Evolutionary conservation across 1,140 invertebrate genomes (phyloP), one percentile per base, ranked within the genome.

Genomic region (Ceratitis capitata): DNA sequence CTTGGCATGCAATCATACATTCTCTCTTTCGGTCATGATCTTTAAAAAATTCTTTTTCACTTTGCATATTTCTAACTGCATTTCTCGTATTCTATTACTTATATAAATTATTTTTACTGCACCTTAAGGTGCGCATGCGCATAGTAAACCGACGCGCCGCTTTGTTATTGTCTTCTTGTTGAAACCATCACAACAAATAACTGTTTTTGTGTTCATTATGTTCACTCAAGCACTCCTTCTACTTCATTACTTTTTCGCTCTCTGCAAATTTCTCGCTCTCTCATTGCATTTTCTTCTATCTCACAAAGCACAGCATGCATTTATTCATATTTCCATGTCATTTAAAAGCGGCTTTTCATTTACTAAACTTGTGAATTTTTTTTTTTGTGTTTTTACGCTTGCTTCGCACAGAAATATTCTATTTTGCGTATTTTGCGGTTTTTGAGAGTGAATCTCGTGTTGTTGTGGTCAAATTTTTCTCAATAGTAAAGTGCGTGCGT

Each of bases 41-140:
- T n/a, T n/a, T n/a, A n/a, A n/a, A n/a, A n/a, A n/a, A n/a, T n/a
- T n/a, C 61, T 32, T 16, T 69, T 69, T 69, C 61, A 32, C 32
- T 6, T 35, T 35, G 61, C 61, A 19, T 16, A 14, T 32, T 32
- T 1, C 39, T 69, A 69, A 69, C 39, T 69, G 61, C 61, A 32
- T 69, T 32, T 29, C 61, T 29, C 61, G 19, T 14, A 64, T 29
- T 64, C 35, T 9, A 47, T 14, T 47, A 47, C 45, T 47, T n/a
- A n/a, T n/a, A n/a, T n/a, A n/a, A n/a, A n/a, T n/a, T n/a, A n/a
- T n/a, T n/a, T n/a, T n/a, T n/a, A n/a, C n/a, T n/a, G n/a, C n/a
- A n/a, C n/a, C n/a, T n/a, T n/a, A n/a, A n/a, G n/a, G n/a, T n/a
- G 61, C 61, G 61, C 61, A 69, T 69, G 61, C 61, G 61, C 61